Evolutionary conservation across 2,797 vertebrate species (phyloP).

Genomic region (Falco columbarius): DNA sequence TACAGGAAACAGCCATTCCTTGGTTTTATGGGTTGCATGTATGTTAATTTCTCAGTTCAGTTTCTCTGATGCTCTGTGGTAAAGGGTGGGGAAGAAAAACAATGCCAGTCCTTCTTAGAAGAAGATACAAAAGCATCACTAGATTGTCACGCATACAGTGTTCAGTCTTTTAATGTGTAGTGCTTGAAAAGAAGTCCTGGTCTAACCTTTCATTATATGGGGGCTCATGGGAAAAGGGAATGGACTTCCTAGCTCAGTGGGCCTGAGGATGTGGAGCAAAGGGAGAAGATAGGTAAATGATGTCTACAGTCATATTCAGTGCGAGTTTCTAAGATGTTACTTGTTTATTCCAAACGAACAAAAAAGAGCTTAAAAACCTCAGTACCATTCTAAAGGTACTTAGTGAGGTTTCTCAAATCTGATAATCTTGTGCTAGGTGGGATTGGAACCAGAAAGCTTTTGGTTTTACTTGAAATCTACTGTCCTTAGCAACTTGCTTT

Average conservation of each 20-base stretch:
- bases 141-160: neutral
- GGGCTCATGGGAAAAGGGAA: neutral
- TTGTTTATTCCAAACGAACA: neutral
- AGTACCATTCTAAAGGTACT: neutral
- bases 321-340: neutral
- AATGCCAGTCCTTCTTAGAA: neutral
- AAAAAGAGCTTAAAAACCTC: neutral
- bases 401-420: neutral
- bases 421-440: neutral
- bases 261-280: neutral
- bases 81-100: neutral
- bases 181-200: neutral
- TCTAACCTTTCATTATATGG: neutral
- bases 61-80: neutral
- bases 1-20: neutral
- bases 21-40: neutral
- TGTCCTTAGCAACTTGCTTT: neutral
- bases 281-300: neutral
- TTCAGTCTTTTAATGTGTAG: neutral
- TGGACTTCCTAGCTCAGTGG: neutral
- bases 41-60: neutral
- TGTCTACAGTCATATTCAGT: neutral
- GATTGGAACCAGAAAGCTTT: neutral
- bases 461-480: neutral
- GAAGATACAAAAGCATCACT: neutral